phyloP scores from a whole-genome alignment of 2,888 invertebrate genomes.

The Agonopterix heracliana region DNA sequence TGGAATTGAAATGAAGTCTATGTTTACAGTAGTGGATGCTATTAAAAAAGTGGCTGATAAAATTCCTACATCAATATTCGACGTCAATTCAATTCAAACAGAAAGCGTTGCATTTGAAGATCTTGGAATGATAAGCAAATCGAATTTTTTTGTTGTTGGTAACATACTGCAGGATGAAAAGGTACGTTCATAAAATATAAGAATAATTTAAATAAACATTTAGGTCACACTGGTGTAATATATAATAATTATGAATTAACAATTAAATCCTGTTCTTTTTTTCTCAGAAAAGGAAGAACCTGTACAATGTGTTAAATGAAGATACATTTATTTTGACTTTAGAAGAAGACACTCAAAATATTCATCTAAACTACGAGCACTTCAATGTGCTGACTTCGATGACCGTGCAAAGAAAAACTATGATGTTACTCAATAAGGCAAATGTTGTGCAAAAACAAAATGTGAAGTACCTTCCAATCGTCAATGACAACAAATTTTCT shows the following conservation, averaged over 20 bases:
- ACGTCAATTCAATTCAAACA: conserved; percentile 7
- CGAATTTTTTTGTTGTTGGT: conserved; percentile 32
- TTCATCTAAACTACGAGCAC: conserved; percentile 22
- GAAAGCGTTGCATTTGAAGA: conserved; percentile 7
- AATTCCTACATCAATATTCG: conserved; percentile 15
- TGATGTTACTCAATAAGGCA: conserved; percentile 34
- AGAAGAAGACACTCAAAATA: conserved; percentile 27
- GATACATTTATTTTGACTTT: conserved; percentile 34
- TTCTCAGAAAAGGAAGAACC: conserved; percentile 34
- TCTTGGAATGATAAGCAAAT: conserved; percentile 14
- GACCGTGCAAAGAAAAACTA: conserved; percentile 29
- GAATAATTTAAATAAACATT: not conserved
- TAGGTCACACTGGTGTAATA: not conserved
- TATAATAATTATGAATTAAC: not conserved
- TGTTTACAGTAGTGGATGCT: conserved; percentile 14
- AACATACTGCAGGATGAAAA: conserved; percentile 31
- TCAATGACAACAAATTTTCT: conserved; percentile 33
- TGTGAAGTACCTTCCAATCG: conserved; percentile 30
- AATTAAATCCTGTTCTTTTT: not conserved
- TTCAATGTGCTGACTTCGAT: conserved; percentile 36
- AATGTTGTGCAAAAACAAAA: conserved; percentile 13
- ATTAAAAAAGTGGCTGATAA: conserved; percentile 21
- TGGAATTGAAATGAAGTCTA: conserved; percentile 21
- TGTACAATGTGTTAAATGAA: conserved; percentile 22
- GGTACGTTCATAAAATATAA: conserved; percentile 19